phyloP scores from a whole-genome alignment of 2,797 vertebrate genomes.

The Neostethus bicornis region DNA sequence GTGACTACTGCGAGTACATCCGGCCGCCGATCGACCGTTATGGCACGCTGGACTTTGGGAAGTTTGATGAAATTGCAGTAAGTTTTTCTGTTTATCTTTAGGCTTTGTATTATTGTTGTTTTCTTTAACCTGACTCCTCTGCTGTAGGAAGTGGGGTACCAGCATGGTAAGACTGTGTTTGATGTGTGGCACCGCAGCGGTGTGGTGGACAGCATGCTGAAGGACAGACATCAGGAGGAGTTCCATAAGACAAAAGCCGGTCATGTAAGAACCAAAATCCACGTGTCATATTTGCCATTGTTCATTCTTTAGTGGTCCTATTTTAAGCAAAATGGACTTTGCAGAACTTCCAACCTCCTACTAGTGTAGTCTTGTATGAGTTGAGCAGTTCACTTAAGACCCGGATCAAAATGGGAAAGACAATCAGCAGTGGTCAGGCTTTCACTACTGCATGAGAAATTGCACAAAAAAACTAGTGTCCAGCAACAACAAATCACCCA shows the following conservation, averaged over 20 bases:
- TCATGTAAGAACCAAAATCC: slow-evolving; percentile 86
- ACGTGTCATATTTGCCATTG: too few species aligned
- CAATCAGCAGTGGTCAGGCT: too few species aligned
- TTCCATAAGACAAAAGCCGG: slow-evolving; percentile 84
- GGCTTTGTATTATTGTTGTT: background rate
- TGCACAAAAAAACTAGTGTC: too few species aligned
- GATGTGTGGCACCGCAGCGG: slow-evolving; percentile 89
- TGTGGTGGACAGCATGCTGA: slow-evolving; percentile 90
- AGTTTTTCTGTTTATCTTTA: slow-evolving; percentile 56
- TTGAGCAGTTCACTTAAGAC: too few species aligned
- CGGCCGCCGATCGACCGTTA: slow-evolving; percentile 91
- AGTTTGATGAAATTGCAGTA: slow-evolving; percentile 93
- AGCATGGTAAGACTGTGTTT: slow-evolving; percentile 90
- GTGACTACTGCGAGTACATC: slow-evolving; percentile 94
- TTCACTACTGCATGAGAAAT: too few species aligned
- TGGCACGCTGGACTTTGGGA: slow-evolving; percentile 90
- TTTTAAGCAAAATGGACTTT: too few species aligned
- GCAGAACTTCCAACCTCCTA: too few species aligned
- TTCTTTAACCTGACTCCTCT: background rate
- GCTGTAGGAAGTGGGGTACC: slow-evolving; percentile 91
- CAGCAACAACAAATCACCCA: too few species aligned
- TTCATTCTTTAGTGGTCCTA: too few species aligned
- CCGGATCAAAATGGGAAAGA: too few species aligned
- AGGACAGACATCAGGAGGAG: slow-evolving; percentile 87
- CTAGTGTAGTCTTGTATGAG: too few species aligned